Evolutionary conservation across 2,113 vertebrate genomes (phyloP).

Genomic region (Centropus bengalensis): DNA sequence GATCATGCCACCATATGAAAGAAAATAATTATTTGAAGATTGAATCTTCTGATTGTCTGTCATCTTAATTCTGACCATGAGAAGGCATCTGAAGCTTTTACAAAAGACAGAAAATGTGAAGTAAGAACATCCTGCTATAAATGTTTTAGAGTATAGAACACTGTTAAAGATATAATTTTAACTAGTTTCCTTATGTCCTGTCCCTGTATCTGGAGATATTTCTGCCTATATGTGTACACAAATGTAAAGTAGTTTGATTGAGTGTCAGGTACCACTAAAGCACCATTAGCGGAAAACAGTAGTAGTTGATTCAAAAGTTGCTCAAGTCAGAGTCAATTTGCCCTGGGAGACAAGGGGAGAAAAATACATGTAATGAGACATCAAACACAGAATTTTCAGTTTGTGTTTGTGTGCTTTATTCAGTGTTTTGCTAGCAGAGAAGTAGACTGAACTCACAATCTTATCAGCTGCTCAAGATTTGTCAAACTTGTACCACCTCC

Average conservation of each 20-base stretch:
- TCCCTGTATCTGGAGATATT: background rate
- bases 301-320: background rate
- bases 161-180: background rate
- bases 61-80: background rate
- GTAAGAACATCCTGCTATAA: background rate
- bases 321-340: background rate
- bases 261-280: background rate
- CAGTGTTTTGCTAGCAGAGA: background rate
- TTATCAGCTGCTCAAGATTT: slow-evolving; percentile 22
- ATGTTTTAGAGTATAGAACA: background rate
- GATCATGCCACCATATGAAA: background rate
- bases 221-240: background rate
- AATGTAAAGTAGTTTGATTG: background rate
- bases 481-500: background rate
- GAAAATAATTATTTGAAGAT: background rate
- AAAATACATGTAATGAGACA: background rate
- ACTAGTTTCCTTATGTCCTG: background rate
- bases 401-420: background rate
- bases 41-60: background rate
- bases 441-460: background rate
- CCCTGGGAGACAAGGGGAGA: background rate
- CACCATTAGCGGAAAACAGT: background rate
- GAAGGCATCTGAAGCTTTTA: background rate
- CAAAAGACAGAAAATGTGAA: background rate
- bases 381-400: background rate